Percentiles rank a stretch among this genome's conserved stretches.
Conservation (phyloP, 2,888 invertebrate species). For the Gymnosoma rotundatum region DNA sequence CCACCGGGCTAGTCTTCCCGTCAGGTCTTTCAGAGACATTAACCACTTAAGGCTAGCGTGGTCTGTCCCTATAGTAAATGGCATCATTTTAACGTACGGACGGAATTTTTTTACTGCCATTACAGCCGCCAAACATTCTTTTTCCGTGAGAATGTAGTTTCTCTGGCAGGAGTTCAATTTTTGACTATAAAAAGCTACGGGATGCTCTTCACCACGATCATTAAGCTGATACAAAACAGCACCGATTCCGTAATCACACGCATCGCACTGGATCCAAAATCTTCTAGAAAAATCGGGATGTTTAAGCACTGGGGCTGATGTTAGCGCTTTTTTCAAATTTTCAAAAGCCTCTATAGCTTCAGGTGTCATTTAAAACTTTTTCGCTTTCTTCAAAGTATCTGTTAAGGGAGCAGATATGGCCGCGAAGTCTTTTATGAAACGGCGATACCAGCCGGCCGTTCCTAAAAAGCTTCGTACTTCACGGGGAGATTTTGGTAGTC, state of each 20-base stretch:
- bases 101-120: not conserved
- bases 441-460: conserved; percentile 52
- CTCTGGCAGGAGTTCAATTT: not conserved
- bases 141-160: not conserved
- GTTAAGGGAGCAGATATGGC: not conserved
- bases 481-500: not conserved
- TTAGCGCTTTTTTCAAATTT: conserved; percentile 30
- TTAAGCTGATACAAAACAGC: too few species aligned
- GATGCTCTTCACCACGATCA: too few species aligned
- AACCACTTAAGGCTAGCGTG: not conserved
- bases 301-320: conserved; percentile 30
- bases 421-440: not conserved
- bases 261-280: too few species aligned
- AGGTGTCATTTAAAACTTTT: conserved; percentile 15
- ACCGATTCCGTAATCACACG: too few species aligned
- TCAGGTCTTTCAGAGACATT: not conserved
- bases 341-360: conserved; percentile 15
- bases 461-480: conserved; percentile 52
- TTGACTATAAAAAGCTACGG: not conserved
- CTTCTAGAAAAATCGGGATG: not conserved
- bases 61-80: not conserved
- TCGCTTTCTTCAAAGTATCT: conserved; percentile 30
- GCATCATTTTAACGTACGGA: not conserved
- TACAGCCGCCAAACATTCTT: not conserved
- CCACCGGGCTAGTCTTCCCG: conserved; percentile 31